Evolutionary conservation across 2,113 vertebrate species (phyloP).

Genomic region (human (Homo sapiens)): DNA sequence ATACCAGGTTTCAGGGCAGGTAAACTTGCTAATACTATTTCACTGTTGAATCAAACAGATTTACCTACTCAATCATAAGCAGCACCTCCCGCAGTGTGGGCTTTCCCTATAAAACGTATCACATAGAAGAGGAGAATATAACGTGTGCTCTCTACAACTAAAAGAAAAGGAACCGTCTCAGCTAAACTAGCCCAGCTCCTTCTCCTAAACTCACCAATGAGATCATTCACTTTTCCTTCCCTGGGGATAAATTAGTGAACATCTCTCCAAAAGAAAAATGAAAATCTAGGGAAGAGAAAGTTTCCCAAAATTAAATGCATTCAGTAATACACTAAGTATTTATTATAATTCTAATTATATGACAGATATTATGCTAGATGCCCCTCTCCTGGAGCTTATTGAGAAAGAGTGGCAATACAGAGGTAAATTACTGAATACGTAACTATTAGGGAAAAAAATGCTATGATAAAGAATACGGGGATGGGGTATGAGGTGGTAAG

Average conservation of each 20-base stretch:
- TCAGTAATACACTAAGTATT: neutral
- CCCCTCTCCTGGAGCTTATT: neutral
- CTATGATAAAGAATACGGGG: neutral
- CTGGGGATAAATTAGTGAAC: neutral
- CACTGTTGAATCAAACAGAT: neutral
- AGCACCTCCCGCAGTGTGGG: neutral
- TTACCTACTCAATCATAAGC: neutral
- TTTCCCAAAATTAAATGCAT: neutral
- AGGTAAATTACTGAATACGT: neutral
- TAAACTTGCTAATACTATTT: neutral
- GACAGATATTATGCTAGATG: neutral
- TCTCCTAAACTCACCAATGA: neutral
- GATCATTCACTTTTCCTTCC: neutral
- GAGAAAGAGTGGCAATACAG: neutral
- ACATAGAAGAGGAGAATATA: neutral
- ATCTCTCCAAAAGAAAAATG: neutral
- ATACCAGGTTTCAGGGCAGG: neutral
- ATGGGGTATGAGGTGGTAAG: neutral
- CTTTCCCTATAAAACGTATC: neutral
- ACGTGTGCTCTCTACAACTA: neutral
- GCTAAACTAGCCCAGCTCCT: neutral
- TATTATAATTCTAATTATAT: conserved; percentile 1
- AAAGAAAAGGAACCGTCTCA: neutral
- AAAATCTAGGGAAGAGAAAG: neutral
- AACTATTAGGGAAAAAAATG: neutral